Percentiles rank a stretch among this genome's conserved stretches.
Conservation (phyloP, 2,888 invertebrate species). For the Chirona hameri region DNA sequence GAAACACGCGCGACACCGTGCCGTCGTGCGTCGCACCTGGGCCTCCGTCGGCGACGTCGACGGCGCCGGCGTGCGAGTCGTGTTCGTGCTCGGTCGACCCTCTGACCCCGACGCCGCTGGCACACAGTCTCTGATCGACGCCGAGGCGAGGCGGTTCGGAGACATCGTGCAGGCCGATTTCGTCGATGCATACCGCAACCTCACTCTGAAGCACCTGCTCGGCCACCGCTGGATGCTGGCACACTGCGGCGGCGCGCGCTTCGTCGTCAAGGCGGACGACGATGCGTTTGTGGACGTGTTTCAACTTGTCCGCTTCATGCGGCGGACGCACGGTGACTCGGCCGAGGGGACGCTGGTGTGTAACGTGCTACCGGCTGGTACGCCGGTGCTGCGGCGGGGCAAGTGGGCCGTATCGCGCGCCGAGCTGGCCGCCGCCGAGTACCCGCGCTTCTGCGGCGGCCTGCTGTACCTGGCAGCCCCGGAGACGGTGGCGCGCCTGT, state of each 20-base stretch:
- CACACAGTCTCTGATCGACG: background rate
- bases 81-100: background rate
- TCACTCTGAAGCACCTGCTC: constrained; percentile 41
- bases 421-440: constrained; percentile 42
- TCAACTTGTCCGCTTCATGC: constrained; percentile 33
- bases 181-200: constrained; percentile 41
- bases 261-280: constrained; percentile 42
- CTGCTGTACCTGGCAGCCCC: constrained; percentile 43
- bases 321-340: constrained; percentile 33
- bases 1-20: constrained; percentile 35
- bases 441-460: constrained; percentile 45
- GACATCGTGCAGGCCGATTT: constrained; percentile 42
- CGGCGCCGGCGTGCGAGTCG: constrained; percentile 6
- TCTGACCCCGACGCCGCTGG: background rate
- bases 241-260: constrained; percentile 38
- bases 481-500: constrained; percentile 42
- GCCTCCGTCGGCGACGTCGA: constrained; percentile 22
- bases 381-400: constrained; percentile 41
- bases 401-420: constrained; percentile 43
- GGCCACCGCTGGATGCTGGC: constrained; percentile 40
- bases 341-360: constrained; percentile 35
- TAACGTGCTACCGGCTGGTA: constrained; percentile 35
- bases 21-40: constrained; percentile 37
- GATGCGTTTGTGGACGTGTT: constrained; percentile 42
- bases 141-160: constrained; percentile 31